Conservation (phyloP, 2,113 vertebrate species). For the Carlito syrichta region DNA sequence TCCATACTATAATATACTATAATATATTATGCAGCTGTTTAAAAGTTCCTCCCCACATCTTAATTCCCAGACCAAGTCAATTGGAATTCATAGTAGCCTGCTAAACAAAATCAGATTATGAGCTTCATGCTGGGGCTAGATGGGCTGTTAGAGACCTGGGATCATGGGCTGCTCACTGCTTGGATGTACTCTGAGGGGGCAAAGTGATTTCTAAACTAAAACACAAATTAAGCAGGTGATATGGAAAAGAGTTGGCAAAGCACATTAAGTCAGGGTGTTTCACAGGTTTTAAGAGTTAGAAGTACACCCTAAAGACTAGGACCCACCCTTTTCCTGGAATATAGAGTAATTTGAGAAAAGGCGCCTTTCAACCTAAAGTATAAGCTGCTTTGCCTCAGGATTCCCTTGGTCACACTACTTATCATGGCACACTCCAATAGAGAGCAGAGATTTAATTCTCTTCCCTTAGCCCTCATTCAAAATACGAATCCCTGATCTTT, state of each 20-base stretch:
- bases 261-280: neutral
- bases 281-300: neutral
- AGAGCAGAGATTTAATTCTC: neutral
- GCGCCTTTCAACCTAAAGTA: neutral
- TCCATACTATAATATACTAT: neutral
- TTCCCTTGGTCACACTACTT: neutral
- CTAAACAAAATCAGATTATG: slow-evolving; percentile 2
- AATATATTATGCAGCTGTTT: slow-evolving; percentile 17
- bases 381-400: neutral
- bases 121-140: neutral
- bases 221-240: neutral
- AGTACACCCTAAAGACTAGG: neutral
- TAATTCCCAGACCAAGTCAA: slow-evolving; percentile 16
- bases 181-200: neutral
- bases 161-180: neutral
- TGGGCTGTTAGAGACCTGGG: neutral
- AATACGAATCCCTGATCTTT: neutral
- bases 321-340: neutral
- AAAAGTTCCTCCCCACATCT: neutral
- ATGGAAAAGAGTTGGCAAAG: neutral
- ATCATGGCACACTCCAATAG: neutral
- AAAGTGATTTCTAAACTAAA: slow-evolving; percentile 12
- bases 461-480: neutral
- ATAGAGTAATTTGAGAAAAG: neutral
- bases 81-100: neutral